Evolutionary conservation across 2,797 vertebrate species (phyloP).

Genomic region (Sphenopsis melanotis): DNA sequence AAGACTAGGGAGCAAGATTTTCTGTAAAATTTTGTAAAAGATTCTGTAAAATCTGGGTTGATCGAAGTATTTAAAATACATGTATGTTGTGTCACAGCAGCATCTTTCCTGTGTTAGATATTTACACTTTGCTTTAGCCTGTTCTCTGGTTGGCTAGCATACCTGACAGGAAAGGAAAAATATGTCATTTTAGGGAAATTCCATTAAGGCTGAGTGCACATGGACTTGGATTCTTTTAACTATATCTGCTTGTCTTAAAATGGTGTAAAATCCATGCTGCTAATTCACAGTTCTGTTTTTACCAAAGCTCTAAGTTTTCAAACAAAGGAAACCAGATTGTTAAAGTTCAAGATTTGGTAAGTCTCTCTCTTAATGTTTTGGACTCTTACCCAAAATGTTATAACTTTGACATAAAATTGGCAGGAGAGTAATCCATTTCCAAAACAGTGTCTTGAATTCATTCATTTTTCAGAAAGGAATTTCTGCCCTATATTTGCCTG

Average conservation of each 20-base stretch:
- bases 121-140: not conserved
- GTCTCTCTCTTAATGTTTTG: not conserved
- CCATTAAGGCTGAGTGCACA: not conserved
- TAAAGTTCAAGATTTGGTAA: not conserved
- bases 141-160: not conserved
- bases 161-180: not conserved
- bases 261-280: not conserved
- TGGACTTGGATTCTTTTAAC: not conserved
- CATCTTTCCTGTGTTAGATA: not conserved
- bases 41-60: not conserved
- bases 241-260: not conserved
- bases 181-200: not conserved
- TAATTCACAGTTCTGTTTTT: not conserved
- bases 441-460: not conserved
- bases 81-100: not conserved
- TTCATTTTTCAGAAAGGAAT: not conserved
- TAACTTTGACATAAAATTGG: not conserved
- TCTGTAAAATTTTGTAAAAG: not conserved
- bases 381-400: not conserved
- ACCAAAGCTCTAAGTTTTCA: not conserved
- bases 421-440: not conserved
- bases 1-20: not conserved
- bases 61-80: not conserved
- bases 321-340: not conserved
- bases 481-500: not conserved